phyloP scores from a whole-genome alignment of 2,888 invertebrate genomes.

The Odontocolon sp. region DNA sequence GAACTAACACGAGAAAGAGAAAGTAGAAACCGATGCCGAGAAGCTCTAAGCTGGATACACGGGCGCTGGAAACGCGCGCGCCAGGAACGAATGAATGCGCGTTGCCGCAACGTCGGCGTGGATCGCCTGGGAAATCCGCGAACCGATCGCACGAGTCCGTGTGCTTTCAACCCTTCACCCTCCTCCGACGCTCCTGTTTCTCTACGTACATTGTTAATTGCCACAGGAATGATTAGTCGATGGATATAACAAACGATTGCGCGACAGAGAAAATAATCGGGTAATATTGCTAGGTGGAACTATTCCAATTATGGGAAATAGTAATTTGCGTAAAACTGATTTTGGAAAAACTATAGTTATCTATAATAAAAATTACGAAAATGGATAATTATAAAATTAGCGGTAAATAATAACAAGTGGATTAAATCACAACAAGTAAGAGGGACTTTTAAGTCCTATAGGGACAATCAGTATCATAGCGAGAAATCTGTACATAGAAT shows the following conservation, averaged over 20 bases:
- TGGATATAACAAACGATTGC: constrained; percentile 4
- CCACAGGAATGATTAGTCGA: constrained; percentile 43
- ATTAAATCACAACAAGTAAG: too few species aligned
- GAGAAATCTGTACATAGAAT: too few species aligned
- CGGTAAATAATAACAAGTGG: too few species aligned
- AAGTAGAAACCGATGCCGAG: constrained; percentile 39
- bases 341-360: too few species aligned
- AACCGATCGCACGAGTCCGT: constrained; percentile 41
- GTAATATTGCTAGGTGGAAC: too few species aligned
- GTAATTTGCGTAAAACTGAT: too few species aligned
- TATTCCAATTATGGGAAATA: too few species aligned
- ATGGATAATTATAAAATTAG: too few species aligned
- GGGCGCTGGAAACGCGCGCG: constrained; percentile 32
- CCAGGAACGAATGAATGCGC: constrained; percentile 52
- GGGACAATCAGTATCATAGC: too few species aligned
- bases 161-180: constrained; percentile 28
- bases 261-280: not conserved
- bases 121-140: constrained; percentile 64
- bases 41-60: constrained; percentile 5
- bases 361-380: too few species aligned
- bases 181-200: not conserved
- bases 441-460: too few species aligned
- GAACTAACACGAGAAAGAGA: constrained; percentile 47
- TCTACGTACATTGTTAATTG: constrained; percentile 50
- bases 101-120: constrained; percentile 1